These are phyloP conservation scores for Butorides virescens DNA, from an alignment of 2,113 vertebrate genomes.

Conservation along the genomic window DNA sequence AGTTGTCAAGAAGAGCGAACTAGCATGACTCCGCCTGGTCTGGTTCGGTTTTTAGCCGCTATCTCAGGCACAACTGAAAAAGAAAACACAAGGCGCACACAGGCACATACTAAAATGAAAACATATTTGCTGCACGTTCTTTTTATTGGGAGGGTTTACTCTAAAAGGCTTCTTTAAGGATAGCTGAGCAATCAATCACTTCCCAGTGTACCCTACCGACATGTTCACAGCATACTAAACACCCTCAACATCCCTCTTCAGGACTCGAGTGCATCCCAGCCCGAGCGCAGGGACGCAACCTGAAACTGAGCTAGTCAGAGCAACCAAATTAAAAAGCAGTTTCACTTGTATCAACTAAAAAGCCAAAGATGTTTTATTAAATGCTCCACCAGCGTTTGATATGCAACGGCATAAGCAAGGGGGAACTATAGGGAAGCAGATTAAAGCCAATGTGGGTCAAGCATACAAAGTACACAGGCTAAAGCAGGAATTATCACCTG, in stretches of 20 bases:
- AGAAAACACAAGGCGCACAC: background rate
- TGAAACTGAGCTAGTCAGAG: fast-evolving
- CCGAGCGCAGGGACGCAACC: fast-evolving
- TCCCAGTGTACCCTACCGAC: background rate
- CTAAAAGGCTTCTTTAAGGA: background rate
- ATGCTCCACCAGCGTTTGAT: fast-evolving
- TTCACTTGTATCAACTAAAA: background rate
- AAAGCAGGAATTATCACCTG: background rate
- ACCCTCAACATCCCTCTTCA: no score
- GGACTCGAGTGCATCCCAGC: fast-evolving
- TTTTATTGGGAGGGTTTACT: background rate
- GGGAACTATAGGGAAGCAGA: background rate
- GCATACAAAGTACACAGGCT: background rate
- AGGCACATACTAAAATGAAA: background rate
- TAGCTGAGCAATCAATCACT: fast-evolving
- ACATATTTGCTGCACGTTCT: fast-evolving
- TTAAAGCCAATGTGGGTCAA: background rate
- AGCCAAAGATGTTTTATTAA: background rate
- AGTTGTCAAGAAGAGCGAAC: background rate
- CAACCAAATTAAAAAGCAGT: background rate
- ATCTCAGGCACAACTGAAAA: background rate
- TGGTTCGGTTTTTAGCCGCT: background rate
- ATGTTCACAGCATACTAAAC: fast-evolving
- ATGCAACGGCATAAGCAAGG: fast-evolving
- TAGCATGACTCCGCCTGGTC: background rate